Conservation (phyloP, 37 sponge, comb jelly and placozoan genomes). For the Oopsacas minuta region DNA sequence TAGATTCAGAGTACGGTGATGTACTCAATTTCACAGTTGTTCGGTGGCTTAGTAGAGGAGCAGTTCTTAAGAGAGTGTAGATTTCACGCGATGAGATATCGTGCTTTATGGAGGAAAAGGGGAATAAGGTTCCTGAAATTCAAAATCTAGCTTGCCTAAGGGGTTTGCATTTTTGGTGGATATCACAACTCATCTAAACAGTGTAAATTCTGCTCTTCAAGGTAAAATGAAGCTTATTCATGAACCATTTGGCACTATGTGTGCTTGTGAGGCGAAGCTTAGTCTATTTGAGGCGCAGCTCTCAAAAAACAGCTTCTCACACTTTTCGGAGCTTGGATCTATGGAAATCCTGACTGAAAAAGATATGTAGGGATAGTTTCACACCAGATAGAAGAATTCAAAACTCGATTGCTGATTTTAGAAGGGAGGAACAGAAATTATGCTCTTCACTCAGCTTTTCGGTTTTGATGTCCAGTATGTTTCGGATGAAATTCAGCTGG, state of each 20-base stretch:
- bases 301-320: not conserved
- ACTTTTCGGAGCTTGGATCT: not conserved
- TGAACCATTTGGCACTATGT: not conserved
- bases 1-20: not conserved
- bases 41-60: not conserved
- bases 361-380: not conserved
- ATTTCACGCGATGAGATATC: not conserved
- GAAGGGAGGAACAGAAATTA: not conserved
- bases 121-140: not conserved
- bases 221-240: slow-evolving; percentile 5
- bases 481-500: not conserved
- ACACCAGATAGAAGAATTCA: not conserved
- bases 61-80: not conserved
- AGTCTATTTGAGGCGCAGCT: not conserved
- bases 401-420: not conserved
- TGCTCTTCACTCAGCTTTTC: not conserved
- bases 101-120: not conserved
- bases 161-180: not conserved
- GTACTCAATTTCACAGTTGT: not conserved
- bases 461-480: not conserved
- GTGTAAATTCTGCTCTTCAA: not conserved
- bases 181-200: not conserved
- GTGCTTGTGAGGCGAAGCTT: not conserved
- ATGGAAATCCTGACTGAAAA: not conserved
- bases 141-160: not conserved